These are phyloP conservation scores for Cabera pusaria DNA, from an alignment of 2,888 invertebrate genomes.

Conservation along the genomic window DNA sequence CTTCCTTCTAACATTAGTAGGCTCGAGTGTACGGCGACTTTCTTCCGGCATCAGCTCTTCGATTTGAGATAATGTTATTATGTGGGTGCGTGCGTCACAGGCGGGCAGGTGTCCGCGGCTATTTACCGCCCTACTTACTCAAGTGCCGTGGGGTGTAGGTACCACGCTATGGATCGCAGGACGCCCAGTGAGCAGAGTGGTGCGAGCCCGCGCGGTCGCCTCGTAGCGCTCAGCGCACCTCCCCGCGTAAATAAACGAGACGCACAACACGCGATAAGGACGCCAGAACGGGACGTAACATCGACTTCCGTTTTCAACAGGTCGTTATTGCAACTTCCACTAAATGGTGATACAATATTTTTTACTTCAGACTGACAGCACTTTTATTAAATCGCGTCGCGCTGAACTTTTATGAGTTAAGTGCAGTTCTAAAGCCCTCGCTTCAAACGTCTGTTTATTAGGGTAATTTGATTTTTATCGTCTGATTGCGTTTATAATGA, in stretches of 20 bases:
- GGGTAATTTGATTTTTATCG: conserved; percentile 36
- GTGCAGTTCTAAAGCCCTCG: conserved; percentile 37
- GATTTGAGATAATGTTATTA: conserved; percentile 33
- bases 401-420: conserved; percentile 56
- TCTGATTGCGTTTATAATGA: conserved; percentile 21
- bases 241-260: conserved; percentile 55
- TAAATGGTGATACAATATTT: conserved; percentile 77
- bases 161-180: conserved; percentile 72
- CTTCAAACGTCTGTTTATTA: conserved; percentile 36
- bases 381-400: conserved; percentile 54
- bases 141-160: conserved; percentile 57
- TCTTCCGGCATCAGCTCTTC: conserved; percentile 15
- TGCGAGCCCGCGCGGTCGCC: conserved; percentile 71
- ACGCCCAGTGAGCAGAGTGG: conserved; percentile 68
- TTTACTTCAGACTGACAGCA: conserved; percentile 49
- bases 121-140: conserved; percentile 76
- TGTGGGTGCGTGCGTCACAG: conserved; percentile 54
- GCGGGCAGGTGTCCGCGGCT: conserved; percentile 69
- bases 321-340: conserved; percentile 77
- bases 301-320: conserved; percentile 71
- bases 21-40: too few species aligned
- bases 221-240: conserved; percentile 41
- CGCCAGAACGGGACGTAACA: conserved; percentile 62
- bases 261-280: conserved; percentile 47
- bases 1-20: too few species aligned